A percentile compares a stretch with the other conserved stretches of the same genome.
Conservation (phyloP, 2,888 invertebrate genomes). For the Nudaria mundana region DNA sequence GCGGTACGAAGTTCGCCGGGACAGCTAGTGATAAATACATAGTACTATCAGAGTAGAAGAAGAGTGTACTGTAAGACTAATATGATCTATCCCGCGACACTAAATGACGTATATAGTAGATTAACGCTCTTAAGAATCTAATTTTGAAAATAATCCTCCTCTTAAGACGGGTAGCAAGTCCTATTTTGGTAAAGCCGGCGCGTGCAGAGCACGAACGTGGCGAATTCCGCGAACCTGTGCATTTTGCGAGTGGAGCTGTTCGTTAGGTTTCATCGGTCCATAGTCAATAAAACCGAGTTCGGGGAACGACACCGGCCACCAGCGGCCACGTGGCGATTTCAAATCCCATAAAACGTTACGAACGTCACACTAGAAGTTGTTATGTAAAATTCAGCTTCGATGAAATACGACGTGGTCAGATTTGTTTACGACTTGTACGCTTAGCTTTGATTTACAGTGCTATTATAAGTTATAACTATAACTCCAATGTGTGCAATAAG, state of each 20-base stretch:
- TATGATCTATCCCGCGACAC: no score
- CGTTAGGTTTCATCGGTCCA: slow-evolving; percentile 72
- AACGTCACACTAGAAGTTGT: slow-evolving; percentile 38
- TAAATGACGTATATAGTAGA: no score
- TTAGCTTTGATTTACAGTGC: slow-evolving; percentile 35
- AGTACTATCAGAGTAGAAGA: no score
- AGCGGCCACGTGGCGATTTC: slow-evolving; percentile 54
- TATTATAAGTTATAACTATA: slow-evolving; percentile 34
- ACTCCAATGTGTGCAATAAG: slow-evolving; percentile 30
- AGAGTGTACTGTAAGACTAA: no score
- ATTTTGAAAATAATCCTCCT: slow-evolving; percentile 18
- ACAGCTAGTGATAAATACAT: no score
- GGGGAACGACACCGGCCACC: slow-evolving; percentile 60
- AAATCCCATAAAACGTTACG: slow-evolving; percentile 54
- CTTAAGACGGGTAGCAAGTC: slow-evolving; percentile 24
- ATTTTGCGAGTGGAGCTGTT: slow-evolving; percentile 53
- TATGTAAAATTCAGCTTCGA: slow-evolving; percentile 35
- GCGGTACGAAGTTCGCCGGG: no score
- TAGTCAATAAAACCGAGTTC: slow-evolving; percentile 73
- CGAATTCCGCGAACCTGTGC: slow-evolving; percentile 51
- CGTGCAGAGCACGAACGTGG: slow-evolving; percentile 22
- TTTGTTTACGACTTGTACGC: slow-evolving; percentile 35
- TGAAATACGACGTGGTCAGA: slow-evolving; percentile 40
- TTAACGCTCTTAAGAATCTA: no score
- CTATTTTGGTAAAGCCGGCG: slow-evolving; percentile 30